Evolutionary conservation across 2,888 invertebrate genomes (phyloP), one percentile per base, ranked within the genome.

Genomic region (Drosophila kanekoi): DNA sequence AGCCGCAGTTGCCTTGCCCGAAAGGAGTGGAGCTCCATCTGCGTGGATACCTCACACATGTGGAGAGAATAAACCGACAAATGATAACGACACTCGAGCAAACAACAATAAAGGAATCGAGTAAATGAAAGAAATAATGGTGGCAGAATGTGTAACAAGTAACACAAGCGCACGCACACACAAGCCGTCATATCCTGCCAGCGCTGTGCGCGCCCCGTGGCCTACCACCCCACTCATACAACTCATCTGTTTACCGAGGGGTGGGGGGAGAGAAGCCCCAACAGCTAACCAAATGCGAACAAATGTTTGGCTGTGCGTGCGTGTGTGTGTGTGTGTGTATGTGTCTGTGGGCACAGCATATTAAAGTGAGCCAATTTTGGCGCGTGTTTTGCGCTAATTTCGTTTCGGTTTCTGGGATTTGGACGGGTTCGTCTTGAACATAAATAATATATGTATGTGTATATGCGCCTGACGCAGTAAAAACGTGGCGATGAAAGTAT

Each of bases 31-130:
- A 41, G 40, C 18, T 33, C 40, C 40, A 45, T 41, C 18, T 45
- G 53, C 38, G 40, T 60, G 37, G 48, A 18, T 66, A 44, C 43
- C 33, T 35, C 64, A 51, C 82, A 77, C 83, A 83, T 87, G 85
- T 79, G 82, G 77, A 60, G 61, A 67, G 71, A 77, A 79, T 74
- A 75, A 79, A 85, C 86, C 82, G 68, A 85, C 86, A 82, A 85
- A 87, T 87, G 83, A 85, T 87, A 85, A 87, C 83, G 87, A 78
- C 84, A 80, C 87, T 86, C 81, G 82, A 76, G 87, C 87, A 82
- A 85, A 85, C 82, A 85, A 85, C 86, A 85, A 87, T 87, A 82
- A 85, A 85, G 81, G 86, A 87, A 87, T 85, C 72, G 79, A 85
- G 87, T 85, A 85, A 87, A 85, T 87, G 81, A 87, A 85, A 74